Evolutionary conservation across 2,797 vertebrate species (phyloP), one percentile per base, ranked within the genome.

Genomic region (Valencia hispanica): DNA sequence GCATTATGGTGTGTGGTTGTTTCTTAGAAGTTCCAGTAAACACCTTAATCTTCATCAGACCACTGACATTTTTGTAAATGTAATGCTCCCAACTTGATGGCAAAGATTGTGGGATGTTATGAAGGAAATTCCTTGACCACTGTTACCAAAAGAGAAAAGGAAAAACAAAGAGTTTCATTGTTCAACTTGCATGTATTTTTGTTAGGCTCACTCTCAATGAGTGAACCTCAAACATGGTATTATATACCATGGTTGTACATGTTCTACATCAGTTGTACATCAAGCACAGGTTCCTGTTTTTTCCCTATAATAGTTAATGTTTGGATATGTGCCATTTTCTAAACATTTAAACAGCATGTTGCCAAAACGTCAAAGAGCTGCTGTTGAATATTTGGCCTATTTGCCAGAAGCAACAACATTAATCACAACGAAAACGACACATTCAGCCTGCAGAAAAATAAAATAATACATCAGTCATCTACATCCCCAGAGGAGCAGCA

Each of bases 401-500:
- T 72, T 63, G 74, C 79, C 41, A 32, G 47, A 63, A 71, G 73
- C 57, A 51, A 55, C 6, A 79, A 73, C 20, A 61, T 70, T 48
- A 43, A 68, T 85, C 50, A 72, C 39, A 53, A 59, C 51, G 53
- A 63, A 73, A 72, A 36, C 39, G 10, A 68, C 55, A 36, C 63
- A 70, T 22, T 14, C 17, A n/a, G 50, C 73, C 4, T 20, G 1
- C 0, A 55, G 36, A 53, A 39, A 55, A 68, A 69, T 0, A 59
- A 50, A 55, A 73, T 39, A 63, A 5, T 30, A 70, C 4, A 77
- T 65, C 1, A 53, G 73, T 78, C 25, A 50, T 30, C 22, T 0
- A 0, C n/a, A 71, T 79, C 76, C 53, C 81, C 30, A 61, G 71
- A 41, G 80, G 74, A 63, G 73, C 25, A 53, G 65, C 83, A 72